These are phyloP conservation scores for Acanthococcus lagerstroemiae DNA, from an alignment of 2,888 invertebrate genomes.

Conservation along the genomic window DNA sequence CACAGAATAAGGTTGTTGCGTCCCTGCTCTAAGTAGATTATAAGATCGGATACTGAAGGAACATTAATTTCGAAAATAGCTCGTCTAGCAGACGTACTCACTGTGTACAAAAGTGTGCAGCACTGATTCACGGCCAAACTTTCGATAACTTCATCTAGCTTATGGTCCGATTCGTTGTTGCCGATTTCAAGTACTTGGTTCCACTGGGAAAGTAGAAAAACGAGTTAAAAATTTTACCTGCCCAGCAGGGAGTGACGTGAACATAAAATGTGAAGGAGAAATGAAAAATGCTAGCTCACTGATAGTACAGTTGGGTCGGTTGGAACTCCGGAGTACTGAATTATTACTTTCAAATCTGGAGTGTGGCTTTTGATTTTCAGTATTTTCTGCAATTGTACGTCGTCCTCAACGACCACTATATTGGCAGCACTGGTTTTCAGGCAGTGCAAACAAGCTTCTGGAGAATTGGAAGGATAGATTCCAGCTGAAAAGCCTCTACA, in stretches of 20 bases:
- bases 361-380: conserved; percentile 55
- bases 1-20: too few relatives aligned
- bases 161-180: conserved; percentile 56
- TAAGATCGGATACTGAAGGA: too few relatives aligned
- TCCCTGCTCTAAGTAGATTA: too few relatives aligned
- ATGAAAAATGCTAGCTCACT: conserved; percentile 41
- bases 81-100: too few relatives aligned
- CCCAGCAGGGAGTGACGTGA: too few relatives aligned
- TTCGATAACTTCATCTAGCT: conserved; percentile 56
- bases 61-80: too few relatives aligned
- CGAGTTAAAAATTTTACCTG: too few relatives aligned
- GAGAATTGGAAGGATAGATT: conserved; percentile 82
- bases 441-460: conserved; percentile 75
- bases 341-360: conserved; percentile 65
- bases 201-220: conserved; percentile 54
- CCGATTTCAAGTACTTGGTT: conserved; percentile 64
- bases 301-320: conserved; percentile 48
- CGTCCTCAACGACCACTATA: conserved; percentile 79
- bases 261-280: too few relatives aligned
- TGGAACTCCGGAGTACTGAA: conserved; percentile 55
- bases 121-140: conserved; percentile 69
- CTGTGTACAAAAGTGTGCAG: conserved; percentile 76
- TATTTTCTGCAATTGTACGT: conserved; percentile 76
- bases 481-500: conserved; percentile 70
- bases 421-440: too few relatives aligned